Base-by-base conservation (phyloP, 2,797 vertebrate species). In the Chaetodon trifasciatus region DNA sequence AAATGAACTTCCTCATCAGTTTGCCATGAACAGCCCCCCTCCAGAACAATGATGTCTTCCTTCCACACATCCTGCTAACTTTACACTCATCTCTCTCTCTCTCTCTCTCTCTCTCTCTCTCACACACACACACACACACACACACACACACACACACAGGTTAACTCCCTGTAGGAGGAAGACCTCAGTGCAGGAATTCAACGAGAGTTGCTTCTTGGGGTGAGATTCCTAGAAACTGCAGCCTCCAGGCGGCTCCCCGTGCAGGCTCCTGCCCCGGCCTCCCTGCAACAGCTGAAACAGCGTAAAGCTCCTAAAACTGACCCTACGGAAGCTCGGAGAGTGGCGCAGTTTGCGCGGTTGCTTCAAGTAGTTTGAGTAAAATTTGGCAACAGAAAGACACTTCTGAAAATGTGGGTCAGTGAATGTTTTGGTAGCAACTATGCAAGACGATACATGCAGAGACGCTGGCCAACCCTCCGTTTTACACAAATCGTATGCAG, bases 401-500 rank as follows among this genome's bases (percentile, higher is more conserved):
- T 73, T 83, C 35, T 55, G 40, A 86, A 85, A 90, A 93, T 86
- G 79, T 87, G 87, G 87, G 91, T 89, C 92, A 88, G 24, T 68
- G 85, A 65, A 63, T 87, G 86, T 89, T 88, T 82, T 80, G 70
- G 73, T 75, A 6, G 52, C 81, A 81, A 70, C 76, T 74, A 11
- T 76, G 82, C 88, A 85, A 86, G 86, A 90, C 57, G 82, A 88
- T 47, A 82, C 90, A 89, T 0, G 88, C 82, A 79, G 66, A 35
- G 86, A 50, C 61, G 32, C 69, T 12, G 19, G 24, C 1, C 35
- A 37, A 35, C 57, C 53, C 37, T 64, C 19, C 61, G n/a, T 44
- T 46, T 55, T 17, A 63, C 78, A 39, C 42, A 64, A n/a, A 17
- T 24, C 53, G 21, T n/a, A 15, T 23, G 5, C 16, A 73, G 28